Evolutionary conservation across 2,888 invertebrate genomes (phyloP).

Genomic region (Torymus texanus): DNA sequence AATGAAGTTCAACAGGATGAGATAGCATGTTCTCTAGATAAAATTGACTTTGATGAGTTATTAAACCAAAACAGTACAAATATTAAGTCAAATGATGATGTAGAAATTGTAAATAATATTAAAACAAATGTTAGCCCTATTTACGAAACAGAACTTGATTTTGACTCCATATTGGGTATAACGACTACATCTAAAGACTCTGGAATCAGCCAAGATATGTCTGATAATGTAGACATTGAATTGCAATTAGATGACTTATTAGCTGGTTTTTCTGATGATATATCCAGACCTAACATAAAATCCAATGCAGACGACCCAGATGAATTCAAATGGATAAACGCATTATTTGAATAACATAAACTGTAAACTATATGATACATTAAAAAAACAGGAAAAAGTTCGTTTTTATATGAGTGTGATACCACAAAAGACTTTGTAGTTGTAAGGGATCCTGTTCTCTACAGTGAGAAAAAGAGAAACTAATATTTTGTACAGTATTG

Average conservation of each 20-base stretch:
- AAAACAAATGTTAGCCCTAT: background rate
- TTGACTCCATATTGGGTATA: background rate
- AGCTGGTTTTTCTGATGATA: conserved; percentile 3
- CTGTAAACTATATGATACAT: background rate
- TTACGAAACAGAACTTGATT: background rate
- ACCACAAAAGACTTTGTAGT: conserved; percentile 30
- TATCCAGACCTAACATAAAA: background rate
- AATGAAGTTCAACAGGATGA: too few relatives aligned
- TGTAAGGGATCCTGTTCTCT: conserved; percentile 8
- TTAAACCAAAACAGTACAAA: background rate
- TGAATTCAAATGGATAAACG: conserved; percentile 32
- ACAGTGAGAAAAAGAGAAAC: background rate
- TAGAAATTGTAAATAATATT: background rate
- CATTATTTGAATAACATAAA: conserved; percentile 23
- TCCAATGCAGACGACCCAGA: background rate
- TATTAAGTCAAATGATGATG: background rate
- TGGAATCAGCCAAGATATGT: conserved; percentile 10
- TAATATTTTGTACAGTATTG: background rate
- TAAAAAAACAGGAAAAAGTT: background rate
- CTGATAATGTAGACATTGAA: conserved; percentile 1
- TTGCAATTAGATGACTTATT: conserved; percentile 33
- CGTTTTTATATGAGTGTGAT: conserved; percentile 20
- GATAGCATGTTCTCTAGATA: background rate
- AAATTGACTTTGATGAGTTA: background rate
- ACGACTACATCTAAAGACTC: conserved; percentile 31